Conservation (phyloP, 2,797 vertebrate species). For the Salarias fasciatus region DNA sequence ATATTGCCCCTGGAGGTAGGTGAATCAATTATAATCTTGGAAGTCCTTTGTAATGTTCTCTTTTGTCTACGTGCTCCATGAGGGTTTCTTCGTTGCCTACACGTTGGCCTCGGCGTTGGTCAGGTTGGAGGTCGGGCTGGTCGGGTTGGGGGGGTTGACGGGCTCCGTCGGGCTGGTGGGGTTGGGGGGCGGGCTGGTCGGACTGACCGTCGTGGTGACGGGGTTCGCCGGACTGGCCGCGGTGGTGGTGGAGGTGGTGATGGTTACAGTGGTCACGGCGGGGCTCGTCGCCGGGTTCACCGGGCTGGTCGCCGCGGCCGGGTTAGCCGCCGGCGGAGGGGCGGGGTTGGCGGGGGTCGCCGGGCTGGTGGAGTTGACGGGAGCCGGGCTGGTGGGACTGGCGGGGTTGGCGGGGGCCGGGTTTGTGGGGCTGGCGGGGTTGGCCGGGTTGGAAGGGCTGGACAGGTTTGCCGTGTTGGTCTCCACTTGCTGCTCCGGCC, state of each 20-base stretch:
- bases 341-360: slow-evolving; percentile 46
- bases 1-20: slow-evolving; percentile 98
- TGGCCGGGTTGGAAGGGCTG: slow-evolving; percentile 70
- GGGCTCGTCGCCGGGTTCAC: slow-evolving; percentile 65
- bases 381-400: slow-evolving; percentile 48
- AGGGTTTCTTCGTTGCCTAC: slow-evolving; percentile 84
- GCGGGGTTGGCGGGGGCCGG: slow-evolving; percentile 45
- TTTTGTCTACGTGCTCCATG: slow-evolving; percentile 85
- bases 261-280: slow-evolving; percentile 40
- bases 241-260: slow-evolving; percentile 43
- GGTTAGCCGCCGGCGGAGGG: slow-evolving; percentile 34
- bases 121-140: slow-evolving; percentile 81
- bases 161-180: slow-evolving; percentile 64
- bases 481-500: slow-evolving; percentile 92
- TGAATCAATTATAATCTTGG: slow-evolving; percentile 93
- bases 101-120: slow-evolving; percentile 95
- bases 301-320: slow-evolving; percentile 57
- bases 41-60: slow-evolving; percentile 94
- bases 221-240: slow-evolving; percentile 51
- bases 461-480: slow-evolving; percentile 89
- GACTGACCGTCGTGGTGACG: slow-evolving; percentile 64
- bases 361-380: slow-evolving; percentile 57
- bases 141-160: slow-evolving; percentile 65
- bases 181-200: slow-evolving; percentile 60
- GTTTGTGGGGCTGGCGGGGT: slow-evolving; percentile 56